Evolutionary conservation across 1,140 invertebrate species (phyloP).

Genomic region (Cydia fagiglandana): DNA sequence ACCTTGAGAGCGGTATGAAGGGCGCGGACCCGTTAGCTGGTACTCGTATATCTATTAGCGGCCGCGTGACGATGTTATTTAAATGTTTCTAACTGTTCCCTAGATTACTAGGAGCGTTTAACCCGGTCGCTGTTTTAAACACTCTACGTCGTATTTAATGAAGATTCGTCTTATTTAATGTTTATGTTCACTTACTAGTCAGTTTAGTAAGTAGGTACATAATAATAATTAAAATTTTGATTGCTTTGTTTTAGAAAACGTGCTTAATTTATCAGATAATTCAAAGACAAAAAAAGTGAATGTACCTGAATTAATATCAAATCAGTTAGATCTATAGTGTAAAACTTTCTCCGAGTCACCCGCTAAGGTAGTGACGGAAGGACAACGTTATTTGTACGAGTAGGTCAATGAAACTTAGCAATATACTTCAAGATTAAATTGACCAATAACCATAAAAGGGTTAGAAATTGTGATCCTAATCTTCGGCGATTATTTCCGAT

Average conservation of each 20-base stretch:
- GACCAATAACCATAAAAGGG: constrained; percentile 28
- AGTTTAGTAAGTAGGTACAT: constrained; percentile 11
- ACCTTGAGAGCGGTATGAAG: constrained; percentile 54
- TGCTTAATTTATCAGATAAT: neutral
- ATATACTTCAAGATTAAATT: constrained; percentile 35
- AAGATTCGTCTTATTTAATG: neutral
- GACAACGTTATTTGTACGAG: constrained; percentile 32
- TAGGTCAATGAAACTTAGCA: constrained; percentile 34
- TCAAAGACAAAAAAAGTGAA: constrained; percentile 3
- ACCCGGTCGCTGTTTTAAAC: constrained; percentile 44
- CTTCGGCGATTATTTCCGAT: neutral
- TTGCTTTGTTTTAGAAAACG: neutral
- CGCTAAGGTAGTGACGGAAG: constrained; percentile 40
- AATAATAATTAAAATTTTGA: neutral
- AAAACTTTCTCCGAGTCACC: constrained; percentile 36
- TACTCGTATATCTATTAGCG: constrained; percentile 49
- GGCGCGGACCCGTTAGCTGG: constrained; percentile 56
- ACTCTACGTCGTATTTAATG: constrained; percentile 26
- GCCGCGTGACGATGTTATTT: constrained; percentile 64
- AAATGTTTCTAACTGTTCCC: constrained; percentile 63
- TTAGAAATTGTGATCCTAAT: constrained; percentile 7
- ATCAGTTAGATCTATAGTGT: constrained; percentile 20
- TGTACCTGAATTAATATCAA: constrained; percentile 19
- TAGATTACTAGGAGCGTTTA: constrained; percentile 44
- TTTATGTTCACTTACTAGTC: neutral